A percentile compares a stretch with the other conserved stretches of the same genome.
phyloP scores from a whole-genome alignment of 2,888 invertebrate genomes.

The Chalcosyrphus nemorum region DNA sequence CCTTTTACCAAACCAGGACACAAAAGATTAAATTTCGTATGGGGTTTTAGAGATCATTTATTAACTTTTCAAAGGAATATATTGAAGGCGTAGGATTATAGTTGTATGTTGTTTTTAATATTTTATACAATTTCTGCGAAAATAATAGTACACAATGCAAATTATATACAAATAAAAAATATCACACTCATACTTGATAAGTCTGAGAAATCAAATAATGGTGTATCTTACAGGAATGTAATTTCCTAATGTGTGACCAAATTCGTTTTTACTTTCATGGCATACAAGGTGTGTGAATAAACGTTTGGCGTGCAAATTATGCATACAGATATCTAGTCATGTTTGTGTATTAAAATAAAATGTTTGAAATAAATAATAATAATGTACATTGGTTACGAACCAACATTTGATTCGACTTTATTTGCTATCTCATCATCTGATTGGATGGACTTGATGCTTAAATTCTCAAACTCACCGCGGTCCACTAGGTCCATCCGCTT shows the following conservation, averaged over 20 bases:
- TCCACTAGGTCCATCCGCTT: constrained; percentile 79
- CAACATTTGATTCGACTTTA: constrained; percentile 12
- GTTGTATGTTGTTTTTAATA: background rate
- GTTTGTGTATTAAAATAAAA: background rate
- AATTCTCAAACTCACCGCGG: constrained; percentile 79
- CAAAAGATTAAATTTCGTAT: background rate
- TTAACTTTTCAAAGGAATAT: constrained; percentile 63
- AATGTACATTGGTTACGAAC: constrained; percentile 13
- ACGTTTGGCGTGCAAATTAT: constrained; percentile 14
- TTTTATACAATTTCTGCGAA: background rate
- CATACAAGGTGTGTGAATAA: background rate
- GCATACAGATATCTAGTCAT: background rate
- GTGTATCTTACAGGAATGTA: background rate
- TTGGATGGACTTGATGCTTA: constrained; percentile 30
- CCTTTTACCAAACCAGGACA: background rate
- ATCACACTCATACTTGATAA: background rate
- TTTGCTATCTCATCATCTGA: constrained; percentile 26
- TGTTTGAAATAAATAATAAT: background rate
- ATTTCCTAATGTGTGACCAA: background rate
- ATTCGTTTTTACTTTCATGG: background rate
- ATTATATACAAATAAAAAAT: constrained; percentile 1
- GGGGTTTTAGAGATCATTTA: background rate
- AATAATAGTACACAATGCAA: constrained; percentile 12
- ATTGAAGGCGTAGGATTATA: constrained; percentile 70
- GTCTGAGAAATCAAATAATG: background rate